Evolutionary conservation across 2,113 vertebrate genomes (phyloP).

Genomic region (Heloderma charlesbogerti): DNA sequence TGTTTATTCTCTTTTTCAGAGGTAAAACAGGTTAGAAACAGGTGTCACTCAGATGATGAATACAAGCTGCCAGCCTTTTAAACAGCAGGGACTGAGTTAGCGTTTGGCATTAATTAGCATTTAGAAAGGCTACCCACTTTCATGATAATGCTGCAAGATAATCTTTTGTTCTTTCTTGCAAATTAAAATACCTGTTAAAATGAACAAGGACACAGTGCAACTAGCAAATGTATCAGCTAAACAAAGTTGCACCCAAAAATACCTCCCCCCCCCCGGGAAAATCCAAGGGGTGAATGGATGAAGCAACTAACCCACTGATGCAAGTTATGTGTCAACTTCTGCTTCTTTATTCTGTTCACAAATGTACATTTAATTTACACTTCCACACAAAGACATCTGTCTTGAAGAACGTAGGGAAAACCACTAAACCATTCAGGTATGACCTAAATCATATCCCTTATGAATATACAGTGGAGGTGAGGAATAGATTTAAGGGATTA

Average conservation of each 20-base stretch:
- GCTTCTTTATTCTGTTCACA: background rate
- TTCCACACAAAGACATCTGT: conserved; percentile 9
- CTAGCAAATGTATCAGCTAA: conserved; percentile 59
- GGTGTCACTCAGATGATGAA: conserved; percentile 83
- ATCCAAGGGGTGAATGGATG: conserved; percentile 45
- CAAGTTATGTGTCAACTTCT: conserved; percentile 24
- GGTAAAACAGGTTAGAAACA: conserved; percentile 74
- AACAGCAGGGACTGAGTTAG: conserved; percentile 76
- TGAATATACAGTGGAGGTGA: too few species aligned
- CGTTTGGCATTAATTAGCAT: conserved; percentile 82
- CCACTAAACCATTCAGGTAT: too few species aligned
- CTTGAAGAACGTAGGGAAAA: background rate
- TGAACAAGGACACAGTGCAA: conserved; percentile 59
- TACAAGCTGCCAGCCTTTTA: conserved; percentile 78
- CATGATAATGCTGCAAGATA: conserved; percentile 63
- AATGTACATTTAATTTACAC: conserved; percentile 21
- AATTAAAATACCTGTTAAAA: conserved; percentile 72
- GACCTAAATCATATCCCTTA: too few species aligned
- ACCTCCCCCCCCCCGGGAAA: conserved; percentile 40
- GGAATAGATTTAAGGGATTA: too few species aligned
- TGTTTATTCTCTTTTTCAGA: conserved; percentile 69
- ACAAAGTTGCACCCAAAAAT: conserved; percentile 47
- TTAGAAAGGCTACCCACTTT: conserved; percentile 67
- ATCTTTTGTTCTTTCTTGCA: conserved; percentile 69
- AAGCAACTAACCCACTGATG: conserved; percentile 11